Evolutionary conservation across 2,888 invertebrate species (phyloP).

Genomic region (Ariolimax columbianus): DNA sequence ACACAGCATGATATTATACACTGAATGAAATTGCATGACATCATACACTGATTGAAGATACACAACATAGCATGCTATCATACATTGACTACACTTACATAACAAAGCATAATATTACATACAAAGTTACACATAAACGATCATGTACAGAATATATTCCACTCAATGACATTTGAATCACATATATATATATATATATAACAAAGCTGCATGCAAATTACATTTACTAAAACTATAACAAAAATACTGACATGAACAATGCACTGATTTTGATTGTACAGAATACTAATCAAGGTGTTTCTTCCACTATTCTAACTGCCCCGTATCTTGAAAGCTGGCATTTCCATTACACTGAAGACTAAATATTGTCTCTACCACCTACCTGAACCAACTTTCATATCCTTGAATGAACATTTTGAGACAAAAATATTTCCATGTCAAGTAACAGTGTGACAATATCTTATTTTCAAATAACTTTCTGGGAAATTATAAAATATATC

Average conservation of each 20-base stretch:
- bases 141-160: background rate
- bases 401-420: background rate
- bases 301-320: background rate
- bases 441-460: too few relatives aligned
- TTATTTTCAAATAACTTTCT: too few relatives aligned
- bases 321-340: background rate
- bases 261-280: background rate
- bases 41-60: too few relatives aligned
- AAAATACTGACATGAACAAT: background rate
- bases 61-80: too few relatives aligned
- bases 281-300: background rate
- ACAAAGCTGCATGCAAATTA: slow-evolving; percentile 8
- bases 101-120: background rate
- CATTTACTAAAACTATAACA: slow-evolving; percentile 4
- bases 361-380: background rate
- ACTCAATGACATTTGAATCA: background rate
- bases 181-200: background rate
- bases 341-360: background rate
- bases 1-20: background rate
- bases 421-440: too few relatives aligned
- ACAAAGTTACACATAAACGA: background rate
- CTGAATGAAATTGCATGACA: background rate
- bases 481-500: too few relatives aligned
- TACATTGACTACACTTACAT: background rate
- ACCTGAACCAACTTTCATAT: background rate